Percentiles rank a stretch among this genome's conserved stretches.
Conservation (phyloP, 2,888 invertebrate genomes). For the Sarcophaga subvicina region DNA sequence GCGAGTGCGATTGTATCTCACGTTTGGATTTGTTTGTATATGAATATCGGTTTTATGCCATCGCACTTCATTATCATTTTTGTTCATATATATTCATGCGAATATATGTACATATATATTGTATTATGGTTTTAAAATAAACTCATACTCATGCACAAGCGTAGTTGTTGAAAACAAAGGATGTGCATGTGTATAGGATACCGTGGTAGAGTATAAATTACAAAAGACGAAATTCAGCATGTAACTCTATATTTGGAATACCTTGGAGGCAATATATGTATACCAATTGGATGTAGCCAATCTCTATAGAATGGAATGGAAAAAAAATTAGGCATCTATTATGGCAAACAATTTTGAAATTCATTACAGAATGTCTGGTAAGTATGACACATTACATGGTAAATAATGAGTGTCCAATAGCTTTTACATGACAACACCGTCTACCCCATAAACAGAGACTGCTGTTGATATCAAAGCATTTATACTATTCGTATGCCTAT, state of each 20-base stretch:
- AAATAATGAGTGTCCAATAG: too few relatives aligned
- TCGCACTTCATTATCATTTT: conserved; percentile 37
- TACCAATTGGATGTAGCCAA: not conserved
- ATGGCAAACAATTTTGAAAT: not conserved
- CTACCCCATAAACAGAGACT: not conserved
- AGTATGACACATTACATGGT: too few relatives aligned
- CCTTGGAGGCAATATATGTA: conserved; percentile 16
- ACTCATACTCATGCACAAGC: not conserved
- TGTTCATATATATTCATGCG: not conserved
- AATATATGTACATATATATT: conserved; percentile 5
- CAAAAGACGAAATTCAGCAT: conserved; percentile 32
- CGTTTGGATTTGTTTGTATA: conserved; percentile 3
- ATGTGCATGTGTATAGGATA: not conserved
- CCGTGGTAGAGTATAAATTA: conserved; percentile 27
- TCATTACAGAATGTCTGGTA: too few relatives aligned
- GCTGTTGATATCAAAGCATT: conserved; percentile 3
- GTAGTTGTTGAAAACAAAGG: not conserved
- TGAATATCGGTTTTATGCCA: conserved; percentile 33
- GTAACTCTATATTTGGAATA: not conserved
- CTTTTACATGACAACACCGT: too few relatives aligned
- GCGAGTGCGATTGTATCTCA: not conserved
- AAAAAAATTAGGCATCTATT: not conserved
- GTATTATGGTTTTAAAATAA: too few relatives aligned
- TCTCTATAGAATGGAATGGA: not conserved
- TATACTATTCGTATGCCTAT: not conserved